Base-by-base conservation (phyloP, 2,888 invertebrate species). In the Drosophila stalkeri region DNA sequence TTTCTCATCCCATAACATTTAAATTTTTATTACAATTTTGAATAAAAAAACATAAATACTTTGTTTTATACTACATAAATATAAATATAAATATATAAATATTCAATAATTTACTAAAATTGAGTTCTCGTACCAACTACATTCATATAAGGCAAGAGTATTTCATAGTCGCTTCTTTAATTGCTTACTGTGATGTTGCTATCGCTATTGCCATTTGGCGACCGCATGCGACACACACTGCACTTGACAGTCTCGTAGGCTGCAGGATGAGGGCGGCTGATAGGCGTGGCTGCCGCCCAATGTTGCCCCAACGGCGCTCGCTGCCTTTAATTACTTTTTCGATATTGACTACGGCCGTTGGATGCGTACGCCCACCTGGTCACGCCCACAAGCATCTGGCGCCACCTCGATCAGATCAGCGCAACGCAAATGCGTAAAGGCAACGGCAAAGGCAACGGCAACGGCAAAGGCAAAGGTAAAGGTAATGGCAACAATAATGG, bases 281-380 rank as follows among this genome's bases (percentile, higher is more conserved):
- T 64, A 61, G 75, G 85, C 82, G 81, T 80, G 82, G 75, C 71
- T 46, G 39, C 27, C 47, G 57, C 49, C 64, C 64, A 56, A 51
- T 41, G 62, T 65, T 70, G 54, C 59, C 59, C 64, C 59, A 56
- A 73, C 60, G 72, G 66, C 61, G 56, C 47, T 69, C 70, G 70
- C 69, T 79, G 72, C 75, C 88, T 89, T 89, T 86, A 85, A 88
- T 86, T 86, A 87, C 81, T 86, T 88, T 86, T 82, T 89, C 79
- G 75, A 81, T 87, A 80, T 78, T 62, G 79, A 67, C 73, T 75
- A 59, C 39, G 52, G 44, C 57, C 43, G 82, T 57, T 71, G 43
- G 39, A 64, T 33, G 7, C 43, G 44, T 12, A 59, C 75, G 84
- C 79, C 84, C 71, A 89, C 84, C 75, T 82, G 80, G 73, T 51